Evolutionary conservation across 2,797 vertebrate genomes (phyloP).

Genomic region (Dromococcyx pavoninus): DNA sequence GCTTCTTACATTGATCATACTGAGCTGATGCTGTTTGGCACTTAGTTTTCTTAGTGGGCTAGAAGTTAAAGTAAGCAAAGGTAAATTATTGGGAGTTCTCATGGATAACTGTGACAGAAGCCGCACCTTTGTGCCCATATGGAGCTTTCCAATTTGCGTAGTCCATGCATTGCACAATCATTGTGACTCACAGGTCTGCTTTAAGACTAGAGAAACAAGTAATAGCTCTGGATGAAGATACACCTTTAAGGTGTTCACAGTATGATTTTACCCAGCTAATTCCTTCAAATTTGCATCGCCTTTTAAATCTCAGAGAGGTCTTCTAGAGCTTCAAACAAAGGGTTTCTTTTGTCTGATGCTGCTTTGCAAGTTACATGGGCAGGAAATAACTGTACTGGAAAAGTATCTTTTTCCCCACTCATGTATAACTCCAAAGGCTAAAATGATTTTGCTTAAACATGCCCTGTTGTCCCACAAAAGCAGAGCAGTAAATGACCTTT

Average conservation of each 20-base stretch:
- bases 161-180: background rate
- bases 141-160: background rate
- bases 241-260: background rate
- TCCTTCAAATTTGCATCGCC: background rate
- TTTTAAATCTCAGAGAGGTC: background rate
- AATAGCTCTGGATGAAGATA: background rate
- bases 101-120: background rate
- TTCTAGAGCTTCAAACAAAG: background rate
- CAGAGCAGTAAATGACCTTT: background rate
- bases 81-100: background rate
- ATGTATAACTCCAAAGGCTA: background rate
- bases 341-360: background rate
- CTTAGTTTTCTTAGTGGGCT: background rate
- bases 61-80: background rate
- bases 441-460: background rate
- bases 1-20: background rate
- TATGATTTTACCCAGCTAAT: background rate
- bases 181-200: background rate
- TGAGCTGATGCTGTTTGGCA: background rate
- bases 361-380: background rate
- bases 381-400: background rate
- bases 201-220: slow-evolving; percentile 2
- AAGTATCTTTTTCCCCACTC: background rate
- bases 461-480: background rate
- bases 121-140: background rate